These are phyloP conservation scores for Amphimedon queenslandica DNA, from an alignment of 37 sponge, comb jelly and placozoan species.

Conservation along the genomic window DNA sequence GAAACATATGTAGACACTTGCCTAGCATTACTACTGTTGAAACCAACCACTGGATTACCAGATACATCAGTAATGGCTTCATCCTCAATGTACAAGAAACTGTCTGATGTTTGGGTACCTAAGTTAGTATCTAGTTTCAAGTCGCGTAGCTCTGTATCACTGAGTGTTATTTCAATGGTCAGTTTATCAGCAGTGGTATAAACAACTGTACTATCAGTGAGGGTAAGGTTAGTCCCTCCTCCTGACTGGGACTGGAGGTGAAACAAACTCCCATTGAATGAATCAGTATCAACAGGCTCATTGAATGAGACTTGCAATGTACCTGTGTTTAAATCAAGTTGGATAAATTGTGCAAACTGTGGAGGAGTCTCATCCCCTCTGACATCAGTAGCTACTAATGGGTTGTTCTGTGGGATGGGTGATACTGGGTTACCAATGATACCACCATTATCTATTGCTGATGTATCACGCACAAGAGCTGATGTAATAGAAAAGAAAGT, in stretches of 20 bases:
- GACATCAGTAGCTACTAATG: conserved; percentile 29
- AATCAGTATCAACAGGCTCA: conserved; percentile 71
- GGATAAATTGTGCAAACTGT: conserved; percentile 31
- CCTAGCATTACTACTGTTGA: conserved; percentile 14
- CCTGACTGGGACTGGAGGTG: conserved; percentile 37
- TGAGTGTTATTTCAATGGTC: conserved; percentile 49
- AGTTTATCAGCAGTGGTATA: conserved; percentile 27
- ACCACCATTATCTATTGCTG: conserved; percentile 8
- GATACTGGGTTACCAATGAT: conserved; percentile 44
- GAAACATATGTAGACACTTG: conserved; percentile 31
- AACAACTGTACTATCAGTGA: conserved; percentile 22
- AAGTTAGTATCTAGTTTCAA: conserved; percentile 56
- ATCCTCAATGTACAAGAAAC: conserved; percentile 43
- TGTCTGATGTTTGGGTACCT: conserved; percentile 56
- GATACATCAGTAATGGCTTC: conserved; percentile 76
- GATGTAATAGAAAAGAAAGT: conserved; percentile 55
- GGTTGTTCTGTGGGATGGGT: conserved; percentile 5
- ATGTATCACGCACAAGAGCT: conserved; percentile 60
- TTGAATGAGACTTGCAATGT: conserved; percentile 48
- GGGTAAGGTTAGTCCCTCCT: conserved; percentile 35
- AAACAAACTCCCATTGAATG: conserved; percentile 48
- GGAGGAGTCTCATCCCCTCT: conserved; percentile 62
- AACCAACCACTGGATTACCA: conserved; percentile 41
- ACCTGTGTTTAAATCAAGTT: conserved; percentile 62
- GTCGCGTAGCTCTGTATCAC: conserved; percentile 38